These are phyloP conservation scores for Agrochola lychnidis DNA, from an alignment of 2,888 invertebrate species.

Conservation along the genomic window DNA sequence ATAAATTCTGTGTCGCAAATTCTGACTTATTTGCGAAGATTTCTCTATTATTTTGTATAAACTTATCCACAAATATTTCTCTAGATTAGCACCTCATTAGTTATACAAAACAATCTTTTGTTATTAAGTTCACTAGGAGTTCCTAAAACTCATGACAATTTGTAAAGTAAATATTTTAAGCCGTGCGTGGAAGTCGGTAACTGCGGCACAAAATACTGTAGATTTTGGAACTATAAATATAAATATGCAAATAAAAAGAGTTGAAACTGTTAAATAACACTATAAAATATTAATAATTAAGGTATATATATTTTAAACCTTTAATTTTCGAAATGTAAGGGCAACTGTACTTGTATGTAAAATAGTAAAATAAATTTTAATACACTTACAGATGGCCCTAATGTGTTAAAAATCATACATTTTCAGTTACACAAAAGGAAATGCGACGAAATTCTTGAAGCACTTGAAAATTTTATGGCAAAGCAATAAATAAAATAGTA, in stretches of 20 bases:
- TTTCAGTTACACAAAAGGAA: conserved; percentile 2
- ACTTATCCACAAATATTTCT: neutral
- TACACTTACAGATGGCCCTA: conserved; percentile 5
- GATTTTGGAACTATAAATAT: conserved; percentile 62
- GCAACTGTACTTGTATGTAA: conserved; percentile 48
- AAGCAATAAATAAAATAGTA: conserved; percentile 48
- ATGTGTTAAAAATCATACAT: neutral
- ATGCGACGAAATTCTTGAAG: conserved; percentile 18
- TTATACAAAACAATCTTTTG: conserved; percentile 16
- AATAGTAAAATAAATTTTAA: conserved; percentile 23
- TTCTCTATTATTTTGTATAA: conserved; percentile 17
- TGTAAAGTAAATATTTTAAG: conserved; percentile 4
- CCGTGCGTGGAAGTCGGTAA: conserved; percentile 18
- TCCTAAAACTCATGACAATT: conserved; percentile 64
- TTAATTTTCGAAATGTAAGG: conserved; percentile 45
- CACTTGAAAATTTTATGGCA: conserved; percentile 9
- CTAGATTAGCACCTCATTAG: conserved; percentile 27
- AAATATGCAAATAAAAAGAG: conserved; percentile 61
- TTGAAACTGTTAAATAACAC: conserved; percentile 65
- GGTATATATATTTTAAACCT: conserved; percentile 40
- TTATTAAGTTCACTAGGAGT: conserved; percentile 41
- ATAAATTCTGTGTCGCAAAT: conserved; percentile 27
- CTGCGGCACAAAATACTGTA: conserved; percentile 54
- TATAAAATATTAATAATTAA: conserved; percentile 62
- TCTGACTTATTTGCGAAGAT: conserved; percentile 12